Evolutionary conservation across 2,888 invertebrate species (phyloP).

Genomic region (Cenopis cana): DNA sequence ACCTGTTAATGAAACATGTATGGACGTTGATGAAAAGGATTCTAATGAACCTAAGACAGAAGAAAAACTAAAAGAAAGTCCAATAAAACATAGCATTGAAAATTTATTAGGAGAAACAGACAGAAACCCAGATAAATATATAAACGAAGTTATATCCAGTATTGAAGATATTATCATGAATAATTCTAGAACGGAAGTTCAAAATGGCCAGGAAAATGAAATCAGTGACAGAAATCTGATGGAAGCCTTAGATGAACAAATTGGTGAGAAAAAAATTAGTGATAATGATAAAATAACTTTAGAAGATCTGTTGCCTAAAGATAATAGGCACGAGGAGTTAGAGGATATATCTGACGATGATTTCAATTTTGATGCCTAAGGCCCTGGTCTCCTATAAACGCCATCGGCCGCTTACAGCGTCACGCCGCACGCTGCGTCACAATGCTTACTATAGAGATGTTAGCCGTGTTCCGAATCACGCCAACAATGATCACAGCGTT

Average conservation of each 20-base stretch:
- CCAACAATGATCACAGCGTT: no score
- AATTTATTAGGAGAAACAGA: conserved; percentile 32
- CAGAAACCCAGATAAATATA: conserved; percentile 34
- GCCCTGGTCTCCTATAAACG: no score
- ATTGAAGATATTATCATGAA: conserved; percentile 39
- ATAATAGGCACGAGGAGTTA: conserved; percentile 24
- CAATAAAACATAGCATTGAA: conserved; percentile 40
- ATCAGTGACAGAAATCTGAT: conserved; percentile 14
- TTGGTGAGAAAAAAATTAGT: conserved; percentile 11
- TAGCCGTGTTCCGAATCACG: no score
- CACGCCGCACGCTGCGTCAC: no score
- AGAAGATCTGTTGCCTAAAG: conserved; percentile 41
- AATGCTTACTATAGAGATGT: no score
- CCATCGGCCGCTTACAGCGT: no score
- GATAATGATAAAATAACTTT: conserved; percentile 39
- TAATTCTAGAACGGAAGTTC: conserved; percentile 9
- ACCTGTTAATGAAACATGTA: not conserved
- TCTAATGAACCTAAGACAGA: not conserved
- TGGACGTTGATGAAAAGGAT: not conserved
- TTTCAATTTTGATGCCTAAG: conserved; percentile 44
- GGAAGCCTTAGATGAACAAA: conserved; percentile 16
- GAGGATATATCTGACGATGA: conserved; percentile 46
- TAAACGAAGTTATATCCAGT: conserved; percentile 39
- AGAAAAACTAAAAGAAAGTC: conserved; percentile 32
- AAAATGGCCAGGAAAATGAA: conserved; percentile 3